Evolutionary conservation across 2,113 vertebrate species (phyloP), one percentile per base, ranked within the genome.

Genomic region (Anarhynchus alexandrinus): DNA sequence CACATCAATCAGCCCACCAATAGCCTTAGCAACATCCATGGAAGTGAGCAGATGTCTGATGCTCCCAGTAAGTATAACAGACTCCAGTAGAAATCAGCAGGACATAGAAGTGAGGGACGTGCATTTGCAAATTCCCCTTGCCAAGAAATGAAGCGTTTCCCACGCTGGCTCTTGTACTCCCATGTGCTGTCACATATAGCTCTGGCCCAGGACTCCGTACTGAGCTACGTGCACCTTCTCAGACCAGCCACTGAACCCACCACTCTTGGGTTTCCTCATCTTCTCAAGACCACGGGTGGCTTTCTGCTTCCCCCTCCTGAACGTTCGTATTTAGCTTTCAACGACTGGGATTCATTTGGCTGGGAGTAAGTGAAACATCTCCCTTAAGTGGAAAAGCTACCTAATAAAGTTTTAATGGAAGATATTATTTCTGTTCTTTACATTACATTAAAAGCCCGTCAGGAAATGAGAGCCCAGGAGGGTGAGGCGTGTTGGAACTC

Each of bases 381-480:
- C 86, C 94, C 83, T 52, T 91, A 82, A 94, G 93, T 91, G 81
- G 49, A 82, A 80, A 86, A 97, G 83, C 77, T 88, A 88, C 73
- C 86, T 91, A 94, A 94, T 94, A 95, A 97, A 89, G 83, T 82
- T 95, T 91, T 95, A 92, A 96, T 94, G 95, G 94, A 55, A 94
- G 91, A 65, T 91, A 96, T 91, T 27, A 95, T 87, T 95, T 61
- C 95, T 89, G 49, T 91, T 97, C 95, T 97, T 97, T 97, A 94
- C 83, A 89, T 96, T 91, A 89, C 77, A 94, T 86, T 96, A 94
- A 94, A 92, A 97, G 73, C 77, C 83, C 69, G 86, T 21, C 16
- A 69, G 94, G 93, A 95, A 95, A 80, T 82, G 73, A 95, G 93
- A 94, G 62, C 95, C 94, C 95, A 82, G 62, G 94, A 82, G 94